These are phyloP conservation scores for Exephanes ischioxanthus DNA, from an alignment of 2,888 invertebrate species.

Conservation along the genomic window DNA sequence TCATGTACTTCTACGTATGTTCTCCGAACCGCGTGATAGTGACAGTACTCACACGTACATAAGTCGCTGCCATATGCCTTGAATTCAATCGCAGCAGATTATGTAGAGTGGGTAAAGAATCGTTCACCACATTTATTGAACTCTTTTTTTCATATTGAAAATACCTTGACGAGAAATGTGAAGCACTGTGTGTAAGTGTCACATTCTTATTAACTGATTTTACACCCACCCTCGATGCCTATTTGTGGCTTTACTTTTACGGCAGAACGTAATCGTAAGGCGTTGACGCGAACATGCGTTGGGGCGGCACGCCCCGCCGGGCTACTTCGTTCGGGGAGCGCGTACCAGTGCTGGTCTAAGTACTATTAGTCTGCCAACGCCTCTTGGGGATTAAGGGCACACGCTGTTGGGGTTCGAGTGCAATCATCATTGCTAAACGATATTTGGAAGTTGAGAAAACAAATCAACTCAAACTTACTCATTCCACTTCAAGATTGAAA, in stretches of 20 bases:
- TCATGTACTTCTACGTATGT: too few species aligned
- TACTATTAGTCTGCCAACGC: conserved; percentile 64
- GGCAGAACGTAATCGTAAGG: conserved; percentile 49
- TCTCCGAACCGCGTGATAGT: not conserved
- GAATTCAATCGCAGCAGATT: conserved; percentile 15
- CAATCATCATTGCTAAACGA: conserved; percentile 66
- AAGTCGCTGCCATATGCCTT: not conserved
- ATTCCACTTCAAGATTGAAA: conserved; percentile 44
- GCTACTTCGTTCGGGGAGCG: conserved; percentile 41
- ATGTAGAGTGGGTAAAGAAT: not conserved
- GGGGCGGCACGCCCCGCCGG: conserved; percentile 41
- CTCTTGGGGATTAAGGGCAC: conserved; percentile 60
- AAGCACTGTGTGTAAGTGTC: conserved; percentile 61
- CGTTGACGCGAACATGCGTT: conserved; percentile 38
- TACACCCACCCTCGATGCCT: conserved; percentile 45
- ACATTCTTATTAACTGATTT: conserved; percentile 58
- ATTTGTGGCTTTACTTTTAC: conserved; percentile 59
- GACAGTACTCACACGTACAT: not conserved
- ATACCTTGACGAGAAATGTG: conserved; percentile 43
- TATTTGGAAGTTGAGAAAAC: conserved; percentile 58
- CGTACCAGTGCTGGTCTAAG: conserved; percentile 47
- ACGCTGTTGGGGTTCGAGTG: conserved; percentile 46
- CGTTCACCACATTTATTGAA: conserved; percentile 11
- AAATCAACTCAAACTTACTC: conserved; percentile 61
- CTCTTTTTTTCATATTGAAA: conserved; percentile 22